Conservation (phyloP, 2,113 vertebrate species). For the Limnothrissa miodon region DNA sequence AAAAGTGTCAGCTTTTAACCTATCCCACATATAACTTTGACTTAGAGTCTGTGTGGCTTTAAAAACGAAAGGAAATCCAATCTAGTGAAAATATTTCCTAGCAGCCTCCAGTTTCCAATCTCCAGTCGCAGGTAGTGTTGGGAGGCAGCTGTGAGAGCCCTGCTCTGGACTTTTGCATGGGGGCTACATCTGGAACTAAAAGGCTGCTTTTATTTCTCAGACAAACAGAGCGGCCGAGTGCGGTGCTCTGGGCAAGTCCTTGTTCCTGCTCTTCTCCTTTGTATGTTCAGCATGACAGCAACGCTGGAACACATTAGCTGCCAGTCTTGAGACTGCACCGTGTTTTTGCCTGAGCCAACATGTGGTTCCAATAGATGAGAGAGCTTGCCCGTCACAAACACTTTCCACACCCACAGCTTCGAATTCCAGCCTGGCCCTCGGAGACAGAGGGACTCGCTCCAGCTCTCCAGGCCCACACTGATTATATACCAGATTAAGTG, state of each 20-base stretch:
- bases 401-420: conserved; percentile 72
- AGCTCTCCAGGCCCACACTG: conserved; percentile 60
- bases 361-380: conserved; percentile 74
- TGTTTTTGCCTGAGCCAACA: conserved; percentile 65
- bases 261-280: conserved; percentile 47
- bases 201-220: conserved; percentile 47
- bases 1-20: not conserved
- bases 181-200: conserved; percentile 57
- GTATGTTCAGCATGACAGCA: conserved; percentile 50
- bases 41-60: not conserved
- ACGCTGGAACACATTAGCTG: conserved; percentile 56
- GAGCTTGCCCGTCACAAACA: conserved; percentile 68
- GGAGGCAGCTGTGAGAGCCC: not conserved
- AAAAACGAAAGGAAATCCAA: not conserved
- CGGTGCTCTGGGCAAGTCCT: conserved; percentile 48
- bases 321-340: conserved; percentile 58
- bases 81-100: not conserved
- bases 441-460: conserved; percentile 60
- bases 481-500: conserved; percentile 72
- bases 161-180: conserved; percentile 20
- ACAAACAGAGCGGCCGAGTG: conserved; percentile 29
- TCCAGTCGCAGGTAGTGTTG: not conserved
- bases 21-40: not conserved
- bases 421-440: conserved; percentile 71
- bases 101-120: not conserved